Conservation (phyloP, 2,888 invertebrate species). For the Capitulum mitella region DNA sequence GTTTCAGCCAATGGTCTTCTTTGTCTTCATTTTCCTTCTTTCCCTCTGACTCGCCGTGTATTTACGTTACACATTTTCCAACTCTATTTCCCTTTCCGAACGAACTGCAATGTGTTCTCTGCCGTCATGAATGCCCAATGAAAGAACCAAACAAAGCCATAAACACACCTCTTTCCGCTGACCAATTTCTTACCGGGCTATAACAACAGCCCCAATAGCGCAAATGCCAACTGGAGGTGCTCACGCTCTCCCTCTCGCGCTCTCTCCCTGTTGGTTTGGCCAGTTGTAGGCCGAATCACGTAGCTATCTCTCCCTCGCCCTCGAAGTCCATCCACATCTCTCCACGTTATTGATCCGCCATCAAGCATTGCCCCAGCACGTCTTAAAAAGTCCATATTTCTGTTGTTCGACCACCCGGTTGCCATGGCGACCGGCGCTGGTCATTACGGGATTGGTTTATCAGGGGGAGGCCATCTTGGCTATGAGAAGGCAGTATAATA, state of each 20-base stretch:
- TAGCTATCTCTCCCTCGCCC: background rate
- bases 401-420: background rate
- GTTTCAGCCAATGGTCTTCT: background rate
- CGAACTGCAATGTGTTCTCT: background rate
- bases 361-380: constrained; percentile 20
- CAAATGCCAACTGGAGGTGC: background rate
- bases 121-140: constrained; percentile 21
- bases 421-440: background rate
- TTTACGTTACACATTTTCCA: background rate
- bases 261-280: background rate
- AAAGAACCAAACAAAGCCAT: background rate
- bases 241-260: background rate
- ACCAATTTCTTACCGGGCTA: constrained; percentile 22
- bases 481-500: constrained; percentile 9
- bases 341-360: background rate
- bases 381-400: constrained; percentile 24
- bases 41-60: background rate
- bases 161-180: constrained; percentile 17
- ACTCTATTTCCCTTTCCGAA: background rate
- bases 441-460: constrained; percentile 22
- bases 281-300: background rate
- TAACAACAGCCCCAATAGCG: background rate
- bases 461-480: constrained; percentile 21
- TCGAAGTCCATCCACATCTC: background rate
- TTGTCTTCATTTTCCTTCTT: background rate